Evolutionary conservation across 2,797 vertebrate species (phyloP), one percentile per base, ranked within the genome.

Genomic region (Macroramphosus scolopax): DNA sequence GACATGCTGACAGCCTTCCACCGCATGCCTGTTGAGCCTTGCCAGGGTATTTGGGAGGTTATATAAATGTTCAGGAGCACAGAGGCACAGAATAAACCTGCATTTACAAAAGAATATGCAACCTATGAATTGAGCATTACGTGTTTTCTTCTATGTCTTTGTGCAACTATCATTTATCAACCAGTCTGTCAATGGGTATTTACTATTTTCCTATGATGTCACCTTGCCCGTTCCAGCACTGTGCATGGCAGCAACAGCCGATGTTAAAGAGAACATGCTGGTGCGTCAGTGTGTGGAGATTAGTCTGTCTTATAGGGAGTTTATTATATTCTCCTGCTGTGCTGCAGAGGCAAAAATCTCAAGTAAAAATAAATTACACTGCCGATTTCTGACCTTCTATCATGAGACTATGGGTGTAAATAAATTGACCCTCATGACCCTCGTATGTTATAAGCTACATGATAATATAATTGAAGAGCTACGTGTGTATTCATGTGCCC

Each of bases 211-310:
- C 25, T 26, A 6, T 26, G 8, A 9, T 26, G 20, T 26, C 25
- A 26, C 25, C 6, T 22, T 22, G 20, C 20, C 20, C 20, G 6
- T 22, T 6, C 3, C 6, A 6, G 3, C 20, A 8, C 38, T 7
- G 5, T 5, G 34, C 33, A 38, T 2, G 2, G 3, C 13, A 35
- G 25, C 13, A 20, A 12, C 1, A 9, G 2, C 14, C 0, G 11
- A 34, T 14, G 11, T 34, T 7, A 46, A 2, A 48, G 26, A 58
- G 36, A 31, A 32, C 11, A 15, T 22, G 8, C 29, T 17, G 17
- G 4, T 38, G 51, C n/a, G n/a, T n/a, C n/a, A n/a, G n/a, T n/a
- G n/a, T n/a, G 5, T 22, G 20, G 51, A 26, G 35, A 28, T n/a
- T 14, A 8, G 8, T 15, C n/a, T n/a, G n/a, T n/a, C n/a, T n/a